Base-by-base conservation (phyloP, 2,888 invertebrate genomes). In the Napeogenes sylphis region DNA sequence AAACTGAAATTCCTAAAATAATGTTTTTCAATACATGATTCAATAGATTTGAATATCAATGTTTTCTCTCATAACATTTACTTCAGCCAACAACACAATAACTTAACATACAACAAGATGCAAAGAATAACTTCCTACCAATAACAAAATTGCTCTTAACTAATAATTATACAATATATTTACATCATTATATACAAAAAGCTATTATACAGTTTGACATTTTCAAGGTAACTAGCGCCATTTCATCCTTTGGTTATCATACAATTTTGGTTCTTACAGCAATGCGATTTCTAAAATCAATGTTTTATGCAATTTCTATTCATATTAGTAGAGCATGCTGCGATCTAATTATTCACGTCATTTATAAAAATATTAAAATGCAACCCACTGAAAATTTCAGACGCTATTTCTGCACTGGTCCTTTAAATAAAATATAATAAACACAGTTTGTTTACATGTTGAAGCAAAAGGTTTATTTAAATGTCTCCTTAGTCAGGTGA, bases 161-260 rank as follows among this genome's bases (percentile, higher is more conserved):
- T 12, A 47, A 54, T 58, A 51, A 4, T 57, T 60, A 60, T 38
- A 56, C 46, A 12, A 56, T 74, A 62, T 80, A 81, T 79, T 73
- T 80, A 81, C 80, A 79, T 66, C 65, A 68, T 59, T 65, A 65
- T 71, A 70, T 70, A 73, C 63, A 64, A 2, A 60, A 65, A 59
- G 65, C 65, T 67, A 61, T 68, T 63, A 67, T 67, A 70, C 68
- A 71, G 65, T 67, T 70, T 46, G 60, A 69, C 70, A 66, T 68
- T 64, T 62, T 68, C 68, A 70, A 73, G 76, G 75, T 79, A 77
- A 79, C 80, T 78, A 77, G 74, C 75, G 75, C 79, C 77, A 73
- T 75, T 71, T 65, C 70, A 75, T 73, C 73, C 79, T 76, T 75
- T 76, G 79, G 79, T 78, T 74, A 75, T 72, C 54, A 67, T 58